Percentiles rank a stretch among this genome's conserved stretches.
These are phyloP conservation scores for Sceloporus undulatus DNA, from an alignment of 2,113 vertebrate genomes.

Conservation along the genomic window DNA sequence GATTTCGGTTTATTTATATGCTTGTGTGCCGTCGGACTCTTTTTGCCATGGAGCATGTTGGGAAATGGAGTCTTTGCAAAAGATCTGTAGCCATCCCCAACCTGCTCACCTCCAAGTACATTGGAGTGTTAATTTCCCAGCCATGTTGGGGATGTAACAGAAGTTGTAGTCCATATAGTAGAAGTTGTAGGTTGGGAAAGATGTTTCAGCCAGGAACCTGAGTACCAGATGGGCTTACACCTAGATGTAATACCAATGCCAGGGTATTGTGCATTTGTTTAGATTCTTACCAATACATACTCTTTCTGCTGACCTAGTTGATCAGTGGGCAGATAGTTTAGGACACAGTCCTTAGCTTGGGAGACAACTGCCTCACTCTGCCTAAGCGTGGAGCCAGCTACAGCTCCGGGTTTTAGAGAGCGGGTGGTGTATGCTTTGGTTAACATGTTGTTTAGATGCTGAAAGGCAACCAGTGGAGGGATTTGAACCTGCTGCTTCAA, in stretches of 20 bases:
- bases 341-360: too few species aligned
- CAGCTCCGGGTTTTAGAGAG: too few species aligned
- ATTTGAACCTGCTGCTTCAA: not conserved
- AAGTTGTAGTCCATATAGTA: too few species aligned
- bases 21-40: not conserved
- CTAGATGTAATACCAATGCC: not conserved
- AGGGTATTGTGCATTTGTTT: not conserved
- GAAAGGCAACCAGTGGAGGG: not conserved
- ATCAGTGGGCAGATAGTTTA: not conserved
- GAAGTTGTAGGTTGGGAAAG: too few species aligned
- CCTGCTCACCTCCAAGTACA: not conserved
- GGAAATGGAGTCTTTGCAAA: slow-evolving; percentile 21
- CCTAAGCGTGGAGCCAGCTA: too few species aligned
- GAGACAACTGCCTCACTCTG: too few species aligned
- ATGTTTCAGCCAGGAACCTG: too few species aligned
- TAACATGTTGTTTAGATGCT: not conserved
- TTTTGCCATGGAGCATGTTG: not conserved
- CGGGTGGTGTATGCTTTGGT: not conserved
- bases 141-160: too few species aligned
- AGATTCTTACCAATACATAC: not conserved
- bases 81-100: not conserved
- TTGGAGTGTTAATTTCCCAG: not conserved
- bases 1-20: slow-evolving; percentile 23
- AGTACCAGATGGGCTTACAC: too few species aligned
- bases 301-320: not conserved